phyloP scores from a whole-genome alignment of 2,888 invertebrate species.

The Melanchra persicariae region DNA sequence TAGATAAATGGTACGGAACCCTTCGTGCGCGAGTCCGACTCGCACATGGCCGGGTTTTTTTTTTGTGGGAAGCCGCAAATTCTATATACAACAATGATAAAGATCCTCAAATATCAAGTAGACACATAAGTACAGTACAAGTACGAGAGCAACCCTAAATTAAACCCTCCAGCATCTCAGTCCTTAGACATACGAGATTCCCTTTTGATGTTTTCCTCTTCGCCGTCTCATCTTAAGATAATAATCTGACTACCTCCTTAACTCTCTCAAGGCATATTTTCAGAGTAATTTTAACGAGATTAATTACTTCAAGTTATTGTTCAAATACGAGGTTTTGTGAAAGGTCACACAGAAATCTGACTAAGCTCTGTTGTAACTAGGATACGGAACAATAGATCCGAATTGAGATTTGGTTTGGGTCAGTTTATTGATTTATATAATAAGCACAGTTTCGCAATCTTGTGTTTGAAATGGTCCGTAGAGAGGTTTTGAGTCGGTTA shows the following conservation, averaged over 20 bases:
- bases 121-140: slow-evolving; percentile 13
- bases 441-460: slow-evolving; percentile 40
- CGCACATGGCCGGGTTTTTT: too few relatives aligned
- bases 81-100: slow-evolving; percentile 3
- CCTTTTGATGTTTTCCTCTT: slow-evolving; percentile 62
- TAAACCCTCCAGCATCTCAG: slow-evolving; percentile 28
- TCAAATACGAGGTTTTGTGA: slow-evolving; percentile 18
- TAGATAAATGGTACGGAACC: too few relatives aligned
- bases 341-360: slow-evolving; percentile 42
- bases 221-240: slow-evolving; percentile 46
- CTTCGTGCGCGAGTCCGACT: too few relatives aligned
- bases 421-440: slow-evolving; percentile 48
- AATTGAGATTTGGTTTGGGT: slow-evolving; percentile 31
- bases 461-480: background rate
- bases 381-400: slow-evolving; percentile 50
- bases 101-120: slow-evolving; percentile 5
- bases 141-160: slow-evolving; percentile 19
- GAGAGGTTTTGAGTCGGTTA: slow-evolving; percentile 19
- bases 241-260: slow-evolving; percentile 51
- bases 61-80: background rate
- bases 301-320: slow-evolving; percentile 46
- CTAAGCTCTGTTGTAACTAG: slow-evolving; percentile 30
- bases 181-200: slow-evolving; percentile 46
- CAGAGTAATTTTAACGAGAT: slow-evolving; percentile 44
- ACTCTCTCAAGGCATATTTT: slow-evolving; percentile 50